Conservation (phyloP, 2,888 invertebrate genomes). For the Coleophora flavipennella region DNA sequence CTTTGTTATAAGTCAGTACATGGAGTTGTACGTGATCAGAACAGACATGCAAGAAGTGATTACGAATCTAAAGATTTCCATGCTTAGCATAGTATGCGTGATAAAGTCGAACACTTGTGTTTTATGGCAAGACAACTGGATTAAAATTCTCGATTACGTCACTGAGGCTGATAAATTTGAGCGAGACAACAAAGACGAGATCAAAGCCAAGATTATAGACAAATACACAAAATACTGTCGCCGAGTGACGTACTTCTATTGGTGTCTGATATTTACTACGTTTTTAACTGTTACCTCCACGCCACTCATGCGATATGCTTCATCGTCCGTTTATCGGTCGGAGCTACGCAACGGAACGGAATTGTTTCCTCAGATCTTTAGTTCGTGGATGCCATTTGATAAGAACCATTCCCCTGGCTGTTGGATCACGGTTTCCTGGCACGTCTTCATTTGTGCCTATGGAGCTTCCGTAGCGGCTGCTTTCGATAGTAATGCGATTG, state of each 20-base stretch:
- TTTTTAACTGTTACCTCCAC: constrained; percentile 29
- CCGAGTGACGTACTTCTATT: constrained; percentile 43
- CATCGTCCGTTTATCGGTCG: constrained; percentile 35
- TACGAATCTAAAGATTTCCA: constrained; percentile 51
- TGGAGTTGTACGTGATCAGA: constrained; percentile 45
- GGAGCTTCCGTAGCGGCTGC: constrained; percentile 42
- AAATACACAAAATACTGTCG: constrained; percentile 48
- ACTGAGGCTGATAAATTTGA: constrained; percentile 47
- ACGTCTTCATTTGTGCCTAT: constrained; percentile 32
- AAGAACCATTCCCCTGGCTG: constrained; percentile 44
- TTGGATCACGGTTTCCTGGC: constrained; percentile 47
- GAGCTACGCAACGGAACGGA: constrained; percentile 39
- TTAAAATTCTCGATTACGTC: constrained; percentile 39
- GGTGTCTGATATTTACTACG: constrained; percentile 45
- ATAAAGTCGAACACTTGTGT: constrained; percentile 44
- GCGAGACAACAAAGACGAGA: constrained; percentile 28
- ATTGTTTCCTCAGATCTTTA: constrained; percentile 51
- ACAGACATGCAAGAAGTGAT: constrained; percentile 43
- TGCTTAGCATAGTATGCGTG: constrained; percentile 49
- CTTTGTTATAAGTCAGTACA: constrained; percentile 47
- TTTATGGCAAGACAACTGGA: constrained; percentile 46
- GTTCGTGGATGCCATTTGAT: constrained; percentile 55
- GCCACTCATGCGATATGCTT: constrained; percentile 37
- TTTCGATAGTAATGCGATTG: constrained; percentile 42
- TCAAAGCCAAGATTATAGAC: constrained; percentile 25